Evolutionary conservation across 2,888 invertebrate species (phyloP).

Genomic region (Caradrina kadenii): DNA sequence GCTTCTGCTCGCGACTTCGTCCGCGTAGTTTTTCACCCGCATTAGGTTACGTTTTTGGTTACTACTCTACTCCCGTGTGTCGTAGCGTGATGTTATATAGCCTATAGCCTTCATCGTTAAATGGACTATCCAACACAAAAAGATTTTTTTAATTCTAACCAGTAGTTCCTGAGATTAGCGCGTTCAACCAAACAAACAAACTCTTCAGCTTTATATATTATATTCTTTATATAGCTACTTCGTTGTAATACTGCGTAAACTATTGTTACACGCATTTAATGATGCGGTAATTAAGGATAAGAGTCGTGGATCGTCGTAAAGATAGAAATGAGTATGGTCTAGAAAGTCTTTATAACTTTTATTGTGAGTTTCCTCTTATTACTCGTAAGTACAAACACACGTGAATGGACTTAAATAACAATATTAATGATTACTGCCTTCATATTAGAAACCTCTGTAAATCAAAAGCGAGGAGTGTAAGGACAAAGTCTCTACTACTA

Average conservation of each 20-base stretch:
- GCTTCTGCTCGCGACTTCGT: no score
- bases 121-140: no score
- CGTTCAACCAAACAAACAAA: no score
- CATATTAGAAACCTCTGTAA: neutral
- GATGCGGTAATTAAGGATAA: conserved; percentile 34
- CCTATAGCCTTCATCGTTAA: no score
- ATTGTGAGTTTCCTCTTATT: neutral
- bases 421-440: neutral
- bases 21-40: no score
- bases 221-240: conserved; percentile 35
- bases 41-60: no score
- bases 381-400: neutral
- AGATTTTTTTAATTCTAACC: no score
- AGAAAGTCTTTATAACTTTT: conserved; percentile 26
- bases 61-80: no score
- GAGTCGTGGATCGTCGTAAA: conserved; percentile 38
- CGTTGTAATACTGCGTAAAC: conserved; percentile 37
- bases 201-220: no score
- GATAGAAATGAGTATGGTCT: conserved; percentile 32
- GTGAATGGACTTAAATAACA: neutral
- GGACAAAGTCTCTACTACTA: neutral
- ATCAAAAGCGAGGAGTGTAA: no score
- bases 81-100: no score
- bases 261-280: conserved; percentile 32
- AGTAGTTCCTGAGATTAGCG: no score